Conservation (phyloP, 2,797 vertebrate genomes). For the Diglossa cyanea region DNA sequence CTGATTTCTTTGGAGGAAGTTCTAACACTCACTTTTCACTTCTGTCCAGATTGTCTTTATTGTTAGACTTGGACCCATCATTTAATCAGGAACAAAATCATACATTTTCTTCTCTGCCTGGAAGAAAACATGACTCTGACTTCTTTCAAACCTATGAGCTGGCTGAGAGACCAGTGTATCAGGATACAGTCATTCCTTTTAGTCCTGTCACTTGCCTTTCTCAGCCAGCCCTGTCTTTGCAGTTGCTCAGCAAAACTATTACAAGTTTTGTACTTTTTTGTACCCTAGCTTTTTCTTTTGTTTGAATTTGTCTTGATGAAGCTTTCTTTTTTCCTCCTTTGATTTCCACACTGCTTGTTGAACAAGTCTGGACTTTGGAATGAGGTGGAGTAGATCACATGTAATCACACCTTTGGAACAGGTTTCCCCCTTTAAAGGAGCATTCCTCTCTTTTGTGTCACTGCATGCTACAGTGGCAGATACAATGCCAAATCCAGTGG, state of each 20-base stretch:
- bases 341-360: background rate
- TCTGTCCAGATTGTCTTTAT: background rate
- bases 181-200: background rate
- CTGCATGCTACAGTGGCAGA: background rate
- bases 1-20: background rate
- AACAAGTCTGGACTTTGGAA: background rate
- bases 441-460: background rate
- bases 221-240: background rate
- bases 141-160: background rate
- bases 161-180: background rate
- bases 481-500: background rate
- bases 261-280: background rate
- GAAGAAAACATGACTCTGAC: background rate
- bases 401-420: background rate
- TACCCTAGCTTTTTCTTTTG: background rate
- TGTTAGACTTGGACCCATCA: background rate
- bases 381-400: background rate
- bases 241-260: background rate
- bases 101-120: background rate
- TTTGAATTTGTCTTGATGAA: background rate
- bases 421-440: background rate
- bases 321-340: background rate
- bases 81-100: background rate
- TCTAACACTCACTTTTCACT: background rate
- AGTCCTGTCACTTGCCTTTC: background rate